phyloP scores from a whole-genome alignment of 2,113 vertebrate species.

The Trachemys scripta region DNA sequence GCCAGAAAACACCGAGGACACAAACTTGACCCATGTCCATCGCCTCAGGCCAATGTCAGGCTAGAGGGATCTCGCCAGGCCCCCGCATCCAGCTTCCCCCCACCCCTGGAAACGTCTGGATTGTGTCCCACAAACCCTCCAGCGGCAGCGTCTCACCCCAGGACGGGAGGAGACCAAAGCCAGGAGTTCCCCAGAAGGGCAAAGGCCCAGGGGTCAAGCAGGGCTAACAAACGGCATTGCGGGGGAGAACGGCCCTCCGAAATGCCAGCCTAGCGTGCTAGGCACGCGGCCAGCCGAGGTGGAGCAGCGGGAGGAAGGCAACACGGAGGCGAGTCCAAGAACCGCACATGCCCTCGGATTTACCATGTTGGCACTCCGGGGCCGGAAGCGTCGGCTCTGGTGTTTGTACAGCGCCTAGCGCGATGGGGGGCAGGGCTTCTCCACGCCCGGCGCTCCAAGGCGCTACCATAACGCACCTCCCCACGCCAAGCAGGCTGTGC shows the following conservation, averaged over 20 bases:
- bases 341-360: rapidly evolving
- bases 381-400: not conserved
- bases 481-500: too few relatives aligned
- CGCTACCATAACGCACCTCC: rapidly evolving
- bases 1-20: too few relatives aligned
- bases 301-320: not conserved
- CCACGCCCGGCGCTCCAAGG: not conserved
- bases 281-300: too few relatives aligned
- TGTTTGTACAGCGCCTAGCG: not conserved
- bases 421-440: not conserved
- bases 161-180: rapidly evolving
- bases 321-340: not conserved
- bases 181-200: not conserved
- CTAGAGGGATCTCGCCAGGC: too few relatives aligned
- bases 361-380: not conserved
- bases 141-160: not conserved
- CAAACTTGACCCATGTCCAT: too few relatives aligned
- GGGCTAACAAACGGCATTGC: not conserved
- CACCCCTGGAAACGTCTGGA: too few relatives aligned
- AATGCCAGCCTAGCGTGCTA: too few relatives aligned
- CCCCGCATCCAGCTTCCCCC: too few relatives aligned
- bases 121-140: not conserved
- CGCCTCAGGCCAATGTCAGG: too few relatives aligned
- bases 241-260: not conserved
- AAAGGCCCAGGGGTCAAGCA: not conserved